Evolutionary conservation across 2,113 vertebrate genomes (phyloP).

Genomic region (Rhinolophus ferrumequinum): DNA sequence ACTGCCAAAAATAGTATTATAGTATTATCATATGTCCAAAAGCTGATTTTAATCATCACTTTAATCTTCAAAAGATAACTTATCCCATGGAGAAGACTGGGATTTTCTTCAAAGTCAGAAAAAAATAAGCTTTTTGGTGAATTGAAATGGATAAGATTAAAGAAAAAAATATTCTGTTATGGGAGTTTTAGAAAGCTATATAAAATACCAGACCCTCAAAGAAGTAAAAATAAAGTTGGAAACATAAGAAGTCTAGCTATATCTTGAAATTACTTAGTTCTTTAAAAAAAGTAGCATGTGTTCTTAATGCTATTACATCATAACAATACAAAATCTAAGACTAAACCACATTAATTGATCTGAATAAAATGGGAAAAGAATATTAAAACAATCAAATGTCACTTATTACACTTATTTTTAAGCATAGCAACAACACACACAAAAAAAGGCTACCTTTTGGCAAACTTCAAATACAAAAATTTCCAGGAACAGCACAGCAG

Average conservation of each 20-base stretch:
- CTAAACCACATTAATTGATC: background rate
- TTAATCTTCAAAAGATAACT: constrained; percentile 73
- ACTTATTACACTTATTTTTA: background rate
- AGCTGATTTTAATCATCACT: constrained; percentile 67
- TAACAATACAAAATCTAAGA: background rate
- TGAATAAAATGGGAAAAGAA: constrained; percentile 1
- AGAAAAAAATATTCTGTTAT: constrained; percentile 55
- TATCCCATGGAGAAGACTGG: constrained; percentile 62
- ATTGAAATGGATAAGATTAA: constrained; percentile 61
- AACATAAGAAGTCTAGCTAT: constrained; percentile 52
- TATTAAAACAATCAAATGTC: background rate
- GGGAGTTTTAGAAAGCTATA: constrained; percentile 60
- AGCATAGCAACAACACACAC: background rate
- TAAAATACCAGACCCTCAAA: constrained; percentile 56
- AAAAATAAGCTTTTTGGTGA: constrained; percentile 55
- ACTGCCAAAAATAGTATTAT: constrained; percentile 55
- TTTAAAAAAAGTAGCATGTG: background rate
- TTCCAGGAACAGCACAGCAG: constrained; percentile 40
- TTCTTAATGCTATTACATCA: background rate
- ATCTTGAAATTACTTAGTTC: constrained; percentile 21
- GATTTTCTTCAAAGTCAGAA: constrained; percentile 75
- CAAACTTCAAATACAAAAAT: constrained; percentile 29
- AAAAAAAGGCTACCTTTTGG: constrained; percentile 25
- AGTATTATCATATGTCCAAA: constrained; percentile 55
- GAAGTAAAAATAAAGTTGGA: constrained; percentile 63